phyloP scores from a whole-genome alignment of 1,140 invertebrate species.

The Drosophila punjabiensis region DNA sequence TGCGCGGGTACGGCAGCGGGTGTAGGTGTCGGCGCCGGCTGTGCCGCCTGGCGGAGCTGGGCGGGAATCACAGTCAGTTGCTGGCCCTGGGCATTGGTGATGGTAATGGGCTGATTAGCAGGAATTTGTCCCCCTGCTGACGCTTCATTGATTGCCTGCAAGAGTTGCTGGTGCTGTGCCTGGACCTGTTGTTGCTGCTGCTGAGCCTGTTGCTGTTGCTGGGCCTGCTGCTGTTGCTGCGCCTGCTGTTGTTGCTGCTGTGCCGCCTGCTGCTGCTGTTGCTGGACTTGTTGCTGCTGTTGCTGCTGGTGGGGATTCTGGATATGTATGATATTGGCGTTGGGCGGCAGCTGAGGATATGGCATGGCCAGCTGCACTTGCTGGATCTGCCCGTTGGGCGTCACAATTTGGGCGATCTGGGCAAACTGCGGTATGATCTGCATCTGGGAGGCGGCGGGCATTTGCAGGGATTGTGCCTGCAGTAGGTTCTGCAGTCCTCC shows the following conservation, averaged over 20 bases:
- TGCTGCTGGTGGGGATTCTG: constrained; percentile 79
- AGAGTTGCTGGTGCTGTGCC: constrained; percentile 70
- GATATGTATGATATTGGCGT: constrained; percentile 83
- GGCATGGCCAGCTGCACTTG: constrained; percentile 90
- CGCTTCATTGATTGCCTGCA: constrained; percentile 77
- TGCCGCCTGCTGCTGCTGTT: constrained; percentile 69
- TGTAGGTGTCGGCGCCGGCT: constrained; percentile 78
- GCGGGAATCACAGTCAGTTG: constrained; percentile 91
- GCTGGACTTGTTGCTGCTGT: constrained; percentile 78
- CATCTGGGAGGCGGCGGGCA: constrained; percentile 80
- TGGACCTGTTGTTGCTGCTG: constrained; percentile 68
- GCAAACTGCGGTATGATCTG: constrained; percentile 92
- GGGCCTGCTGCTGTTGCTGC: constrained; percentile 55
- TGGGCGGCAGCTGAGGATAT: constrained; percentile 85
- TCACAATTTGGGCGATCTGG: constrained; percentile 93
- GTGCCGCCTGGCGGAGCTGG: constrained; percentile 86
- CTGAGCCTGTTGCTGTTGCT: constrained; percentile 55
- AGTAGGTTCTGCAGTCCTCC: constrained; percentile 84
- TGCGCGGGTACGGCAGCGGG: constrained; percentile 48
- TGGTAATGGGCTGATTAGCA: constrained; percentile 87
- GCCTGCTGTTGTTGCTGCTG: constrained; percentile 59
- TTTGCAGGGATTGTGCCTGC: constrained; percentile 61
- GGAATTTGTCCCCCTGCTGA: constrained; percentile 85
- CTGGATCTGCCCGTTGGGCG: constrained; percentile 94
- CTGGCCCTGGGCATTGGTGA: constrained; percentile 89